A percentile compares a stretch with the other conserved stretches of the same genome.
Conservation (phyloP, 2,888 invertebrate species). For the Pheosia tremula region DNA sequence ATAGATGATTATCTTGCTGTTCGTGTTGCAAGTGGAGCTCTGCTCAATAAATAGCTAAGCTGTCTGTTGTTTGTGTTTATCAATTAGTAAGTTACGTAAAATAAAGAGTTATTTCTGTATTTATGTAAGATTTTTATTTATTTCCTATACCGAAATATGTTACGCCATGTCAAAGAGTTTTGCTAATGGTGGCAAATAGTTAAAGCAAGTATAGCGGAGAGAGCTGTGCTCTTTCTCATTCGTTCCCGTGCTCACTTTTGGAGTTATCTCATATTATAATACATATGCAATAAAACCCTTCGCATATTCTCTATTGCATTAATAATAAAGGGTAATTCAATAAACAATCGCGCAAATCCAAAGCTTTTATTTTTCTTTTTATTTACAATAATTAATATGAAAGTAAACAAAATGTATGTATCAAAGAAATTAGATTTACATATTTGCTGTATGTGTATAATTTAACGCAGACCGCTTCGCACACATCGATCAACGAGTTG, state of each 20-base stretch:
- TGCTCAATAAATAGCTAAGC: slow-evolving; percentile 20
- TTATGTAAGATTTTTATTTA: slow-evolving; percentile 3
- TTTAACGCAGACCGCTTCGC: slow-evolving; percentile 40
- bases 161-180: too few species aligned
- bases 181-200: too few species aligned
- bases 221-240: too few species aligned
- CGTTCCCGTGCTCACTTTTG: too few species aligned
- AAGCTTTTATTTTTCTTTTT: slow-evolving; percentile 80
- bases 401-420: slow-evolving; percentile 80
- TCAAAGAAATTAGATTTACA: slow-evolving; percentile 75
- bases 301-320: neutral
- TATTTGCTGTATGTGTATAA: slow-evolving; percentile 50
- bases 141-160: slow-evolving; percentile 11
- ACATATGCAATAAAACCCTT: too few species aligned
- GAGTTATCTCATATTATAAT: too few species aligned
- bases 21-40: slow-evolving; percentile 8
- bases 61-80: slow-evolving; percentile 19
- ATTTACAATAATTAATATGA: slow-evolving; percentile 84
- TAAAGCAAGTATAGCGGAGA: too few species aligned
- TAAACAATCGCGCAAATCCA: slow-evolving; percentile 72
- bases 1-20: slow-evolving; percentile 11
- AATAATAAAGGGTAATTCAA: slow-evolving; percentile 12
- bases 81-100: slow-evolving; percentile 35
- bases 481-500: slow-evolving; percentile 40
- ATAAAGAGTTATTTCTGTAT: slow-evolving; percentile 41